These are phyloP conservation scores for Centropus unirufus DNA, from an alignment of 2,113 vertebrate species.

Conservation along the genomic window DNA sequence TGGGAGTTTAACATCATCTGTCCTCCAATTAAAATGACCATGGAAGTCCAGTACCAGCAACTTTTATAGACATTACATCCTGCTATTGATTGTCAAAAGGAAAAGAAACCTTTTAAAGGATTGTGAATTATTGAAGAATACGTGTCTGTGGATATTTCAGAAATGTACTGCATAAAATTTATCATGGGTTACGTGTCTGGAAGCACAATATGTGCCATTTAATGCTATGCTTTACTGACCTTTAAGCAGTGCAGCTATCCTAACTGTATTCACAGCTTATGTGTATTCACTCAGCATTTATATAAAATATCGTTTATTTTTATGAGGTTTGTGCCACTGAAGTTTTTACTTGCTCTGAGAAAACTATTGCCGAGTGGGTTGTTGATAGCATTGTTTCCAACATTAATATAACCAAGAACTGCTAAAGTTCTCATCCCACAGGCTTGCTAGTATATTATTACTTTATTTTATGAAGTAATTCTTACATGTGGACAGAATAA, in stretches of 20 bases:
- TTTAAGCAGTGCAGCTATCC: conserved; percentile 74
- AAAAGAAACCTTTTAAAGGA: conserved; percentile 55
- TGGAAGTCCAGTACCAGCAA: conserved; percentile 23
- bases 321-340: conserved; percentile 23
- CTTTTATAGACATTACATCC: background rate
- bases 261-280: conserved; percentile 64
- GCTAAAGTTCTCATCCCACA: background rate
- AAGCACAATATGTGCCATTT: conserved; percentile 50
- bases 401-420: conserved; percentile 7
- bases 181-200: conserved; percentile 57
- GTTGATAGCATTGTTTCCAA: conserved; percentile 42
- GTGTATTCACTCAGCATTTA: conserved; percentile 72
- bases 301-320: conserved; percentile 65
- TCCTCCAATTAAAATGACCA: conserved; percentile 31
- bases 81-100: conserved; percentile 54
- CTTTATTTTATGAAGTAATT: background rate
- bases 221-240: conserved; percentile 73
- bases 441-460: background rate
- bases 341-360: conserved; percentile 35
- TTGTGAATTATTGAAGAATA: conserved; percentile 71
- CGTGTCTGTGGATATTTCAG: conserved; percentile 57
- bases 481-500: background rate
- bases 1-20: background rate
- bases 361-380: background rate
- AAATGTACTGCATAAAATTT: conserved; percentile 51